phyloP scores from a whole-genome alignment of 2,888 invertebrate genomes.

The Phania funesta region DNA sequence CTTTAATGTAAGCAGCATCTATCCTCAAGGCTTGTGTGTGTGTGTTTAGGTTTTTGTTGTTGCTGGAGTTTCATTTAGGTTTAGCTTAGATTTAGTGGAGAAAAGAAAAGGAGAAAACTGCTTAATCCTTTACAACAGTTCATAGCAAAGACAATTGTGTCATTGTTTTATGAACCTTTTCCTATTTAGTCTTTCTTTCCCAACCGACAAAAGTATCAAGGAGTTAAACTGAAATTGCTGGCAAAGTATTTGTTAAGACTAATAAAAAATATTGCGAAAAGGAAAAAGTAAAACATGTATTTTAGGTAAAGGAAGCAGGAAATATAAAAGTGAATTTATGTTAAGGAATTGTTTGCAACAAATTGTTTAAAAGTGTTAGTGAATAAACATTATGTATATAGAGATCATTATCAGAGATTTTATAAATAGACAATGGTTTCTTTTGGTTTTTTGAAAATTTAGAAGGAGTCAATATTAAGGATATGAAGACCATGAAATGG shows the following conservation, averaged over 20 bases:
- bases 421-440: no score
- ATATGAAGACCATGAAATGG: no score
- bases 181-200: not conserved
- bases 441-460: no score
- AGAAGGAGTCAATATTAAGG: no score
- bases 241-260: slow-evolving; percentile 34
- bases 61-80: slow-evolving; percentile 24
- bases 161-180: slow-evolving; percentile 53
- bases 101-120: slow-evolving; percentile 7
- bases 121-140: slow-evolving; percentile 51
- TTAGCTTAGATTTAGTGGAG: not conserved
- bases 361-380: not conserved
- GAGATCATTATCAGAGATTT: no score
- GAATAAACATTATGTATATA: not conserved
- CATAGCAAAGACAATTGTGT: slow-evolving; percentile 46
- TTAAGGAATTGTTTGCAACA: not conserved
- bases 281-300: not conserved
- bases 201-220: slow-evolving; percentile 2
- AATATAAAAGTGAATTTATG: slow-evolving; percentile 11
- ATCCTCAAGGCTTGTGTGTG: slow-evolving; percentile 45
- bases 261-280: slow-evolving; percentile 8
- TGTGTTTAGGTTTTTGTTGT: slow-evolving; percentile 8
- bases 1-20: slow-evolving; percentile 46
- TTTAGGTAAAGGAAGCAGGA: slow-evolving; percentile 5
- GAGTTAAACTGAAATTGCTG: slow-evolving; percentile 26